Evolutionary conservation across 2,888 invertebrate species (phyloP).

Genomic region (Hypsopygia costalis): DNA sequence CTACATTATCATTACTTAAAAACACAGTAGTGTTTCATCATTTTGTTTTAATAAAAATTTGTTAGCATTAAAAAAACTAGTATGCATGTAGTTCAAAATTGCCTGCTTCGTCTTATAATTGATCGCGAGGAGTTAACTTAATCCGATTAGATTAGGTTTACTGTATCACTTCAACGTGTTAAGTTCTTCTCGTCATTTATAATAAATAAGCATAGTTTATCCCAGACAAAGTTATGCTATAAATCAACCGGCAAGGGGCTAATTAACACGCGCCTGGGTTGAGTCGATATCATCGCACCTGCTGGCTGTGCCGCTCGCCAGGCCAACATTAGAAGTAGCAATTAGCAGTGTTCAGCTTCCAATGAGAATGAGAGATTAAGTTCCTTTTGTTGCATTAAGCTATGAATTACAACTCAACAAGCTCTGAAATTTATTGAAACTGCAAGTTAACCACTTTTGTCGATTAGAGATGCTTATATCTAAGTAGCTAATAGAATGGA

Average conservation of each 20-base stretch:
- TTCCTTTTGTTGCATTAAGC: neutral
- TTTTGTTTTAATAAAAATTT: too few species aligned
- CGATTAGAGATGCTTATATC: too few species aligned
- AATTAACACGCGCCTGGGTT: conserved; percentile 53
- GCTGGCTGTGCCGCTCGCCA: conserved; percentile 17
- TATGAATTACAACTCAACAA: neutral
- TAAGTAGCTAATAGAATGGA: too few species aligned
- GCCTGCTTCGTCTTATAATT: too few species aligned
- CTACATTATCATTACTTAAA: too few species aligned
- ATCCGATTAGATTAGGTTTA: neutral
- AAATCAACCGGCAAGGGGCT: conserved; percentile 59
- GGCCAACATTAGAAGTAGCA: conserved; percentile 29
- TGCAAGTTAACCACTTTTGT: neutral
- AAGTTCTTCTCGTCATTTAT: conserved; percentile 11
- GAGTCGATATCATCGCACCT: conserved; percentile 53
- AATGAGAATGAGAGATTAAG: conserved; percentile 25
- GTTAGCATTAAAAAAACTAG: too few species aligned
- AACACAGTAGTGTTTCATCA: too few species aligned
- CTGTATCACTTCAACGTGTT: neutral
- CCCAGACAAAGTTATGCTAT: conserved; percentile 49
- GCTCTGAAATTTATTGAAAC: neutral
- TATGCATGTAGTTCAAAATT: too few species aligned
- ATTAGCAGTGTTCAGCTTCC: conserved; percentile 31
- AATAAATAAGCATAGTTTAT: conserved; percentile 45
- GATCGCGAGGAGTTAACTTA: too few species aligned